A percentile compares a stretch with the other conserved stretches of the same genome.
These are phyloP conservation scores for Pogonocherus hispidulus DNA, from an alignment of 2,888 invertebrate species.

Conservation along the genomic window DNA sequence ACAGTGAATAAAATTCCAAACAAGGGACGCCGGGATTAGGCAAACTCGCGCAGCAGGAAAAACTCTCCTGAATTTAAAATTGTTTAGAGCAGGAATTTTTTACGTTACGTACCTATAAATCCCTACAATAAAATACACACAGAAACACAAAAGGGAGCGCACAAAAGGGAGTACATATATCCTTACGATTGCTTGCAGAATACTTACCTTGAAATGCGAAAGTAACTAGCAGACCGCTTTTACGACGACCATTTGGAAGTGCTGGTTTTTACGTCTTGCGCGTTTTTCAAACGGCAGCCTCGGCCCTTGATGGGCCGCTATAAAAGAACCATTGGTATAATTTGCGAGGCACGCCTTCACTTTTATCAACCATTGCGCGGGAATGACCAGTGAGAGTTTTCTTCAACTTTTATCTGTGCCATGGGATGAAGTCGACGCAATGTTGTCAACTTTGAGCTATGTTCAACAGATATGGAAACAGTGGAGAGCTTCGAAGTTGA, in stretches of 20 bases:
- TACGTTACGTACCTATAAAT: background rate
- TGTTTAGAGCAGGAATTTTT: background rate
- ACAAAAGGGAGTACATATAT: conserved; percentile 2
- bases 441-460: too few relatives aligned
- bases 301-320: conserved; percentile 45
- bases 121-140: conserved; percentile 12
- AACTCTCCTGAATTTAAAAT: background rate
- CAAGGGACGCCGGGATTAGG: background rate
- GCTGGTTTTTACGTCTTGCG: conserved; percentile 27
- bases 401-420: conserved; percentile 39
- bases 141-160: background rate
- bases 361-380: conserved; percentile 43
- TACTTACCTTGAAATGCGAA: conserved; percentile 30
- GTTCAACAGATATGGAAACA: too few relatives aligned
- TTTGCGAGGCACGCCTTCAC: conserved; percentile 50
- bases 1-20: background rate
- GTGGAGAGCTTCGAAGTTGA: too few relatives aligned
- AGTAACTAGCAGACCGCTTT: conserved; percentile 18
- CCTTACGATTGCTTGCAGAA: conserved; percentile 18
- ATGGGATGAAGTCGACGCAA: conserved; percentile 30
- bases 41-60: background rate
- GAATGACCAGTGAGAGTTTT: conserved; percentile 40
- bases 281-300: conserved; percentile 19
- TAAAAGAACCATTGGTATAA: conserved; percentile 50
- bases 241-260: conserved; percentile 28